Percentiles rank a stretch among this genome's conserved stretches.
Conservation (phyloP, 64 coral and sea anemone species). For the Montipora efflorescens region DNA sequence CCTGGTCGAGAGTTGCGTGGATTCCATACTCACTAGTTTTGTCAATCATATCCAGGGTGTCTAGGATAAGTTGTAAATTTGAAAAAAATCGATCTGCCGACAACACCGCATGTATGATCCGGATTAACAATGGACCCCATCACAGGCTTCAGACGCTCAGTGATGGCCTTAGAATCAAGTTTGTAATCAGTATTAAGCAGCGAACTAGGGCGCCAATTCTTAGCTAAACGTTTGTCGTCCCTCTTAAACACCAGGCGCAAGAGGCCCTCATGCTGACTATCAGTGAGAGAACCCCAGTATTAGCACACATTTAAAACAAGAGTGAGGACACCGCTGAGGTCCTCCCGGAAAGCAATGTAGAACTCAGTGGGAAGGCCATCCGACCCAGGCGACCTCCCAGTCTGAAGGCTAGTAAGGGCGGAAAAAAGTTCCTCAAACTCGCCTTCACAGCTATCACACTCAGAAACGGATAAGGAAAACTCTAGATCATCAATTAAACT, state of each 20-base stretch:
- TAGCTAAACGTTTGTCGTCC: background rate
- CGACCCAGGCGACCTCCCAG: background rate
- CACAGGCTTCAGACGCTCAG: background rate
- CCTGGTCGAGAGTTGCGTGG: background rate
- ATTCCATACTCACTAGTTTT: background rate
- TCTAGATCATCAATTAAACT: background rate
- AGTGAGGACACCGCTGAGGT: background rate
- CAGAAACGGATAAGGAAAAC: background rate
- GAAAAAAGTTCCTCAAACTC: background rate
- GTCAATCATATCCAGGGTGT: background rate
- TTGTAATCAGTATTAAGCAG: background rate
- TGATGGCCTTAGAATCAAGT: background rate
- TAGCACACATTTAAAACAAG: background rate
- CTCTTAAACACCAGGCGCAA: background rate
- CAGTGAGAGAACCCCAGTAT: background rate
- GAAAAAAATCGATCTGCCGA: background rate
- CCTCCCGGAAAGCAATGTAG: conserved; percentile 8
- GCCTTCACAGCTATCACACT: background rate
- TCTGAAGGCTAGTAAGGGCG: background rate
- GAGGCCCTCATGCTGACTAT: background rate
- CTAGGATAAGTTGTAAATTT: background rate
- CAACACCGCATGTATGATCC: background rate
- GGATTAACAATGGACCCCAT: background rate
- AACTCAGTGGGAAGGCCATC: conserved; percentile 39
- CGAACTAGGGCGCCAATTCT: background rate